Percentiles rank a stretch among this genome's conserved stretches.
Evolutionary conservation across 2,797 vertebrate species (phyloP).

Genomic region (Xenentodon cancila): DNA sequence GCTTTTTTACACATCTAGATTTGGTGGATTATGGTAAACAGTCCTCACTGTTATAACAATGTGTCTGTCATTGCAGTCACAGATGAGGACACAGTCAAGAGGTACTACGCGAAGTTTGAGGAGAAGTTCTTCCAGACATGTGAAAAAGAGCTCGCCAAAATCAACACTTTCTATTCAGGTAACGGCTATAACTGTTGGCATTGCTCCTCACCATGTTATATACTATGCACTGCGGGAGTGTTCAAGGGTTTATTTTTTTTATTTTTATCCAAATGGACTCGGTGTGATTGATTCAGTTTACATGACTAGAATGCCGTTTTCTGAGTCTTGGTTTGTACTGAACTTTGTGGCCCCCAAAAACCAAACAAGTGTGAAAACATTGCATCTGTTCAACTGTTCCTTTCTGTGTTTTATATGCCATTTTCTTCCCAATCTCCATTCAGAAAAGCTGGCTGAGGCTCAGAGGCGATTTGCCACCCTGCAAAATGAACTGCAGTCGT

Average conservation of each 20-base stretch:
- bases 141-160: constrained; percentile 98
- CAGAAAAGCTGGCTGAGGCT: constrained; percentile 97
- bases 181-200: constrained; percentile 37
- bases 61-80: constrained; percentile 81
- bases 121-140: constrained; percentile 98
- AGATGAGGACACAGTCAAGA: constrained; percentile 94
- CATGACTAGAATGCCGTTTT: too few species aligned
- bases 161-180: constrained; percentile 99
- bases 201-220: neutral
- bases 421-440: constrained; percentile 14
- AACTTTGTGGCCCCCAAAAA: too few species aligned
- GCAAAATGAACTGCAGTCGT: constrained; percentile 96
- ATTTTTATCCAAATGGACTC: too few species aligned
- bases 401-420: neutral
- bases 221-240: neutral
- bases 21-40: neutral
- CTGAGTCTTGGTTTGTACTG: too few species aligned
- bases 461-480: constrained; percentile 95
- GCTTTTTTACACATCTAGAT: neutral
- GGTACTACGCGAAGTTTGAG: constrained; percentile 97
- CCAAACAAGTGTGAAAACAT: too few species aligned
- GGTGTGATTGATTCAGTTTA: too few species aligned
- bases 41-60: neutral
- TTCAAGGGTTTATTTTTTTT: too few species aligned
- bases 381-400: neutral